Evolutionary conservation across 2,888 invertebrate species (phyloP), one percentile per base, ranked within the genome.

Genomic region (Agrypnus murinus): DNA sequence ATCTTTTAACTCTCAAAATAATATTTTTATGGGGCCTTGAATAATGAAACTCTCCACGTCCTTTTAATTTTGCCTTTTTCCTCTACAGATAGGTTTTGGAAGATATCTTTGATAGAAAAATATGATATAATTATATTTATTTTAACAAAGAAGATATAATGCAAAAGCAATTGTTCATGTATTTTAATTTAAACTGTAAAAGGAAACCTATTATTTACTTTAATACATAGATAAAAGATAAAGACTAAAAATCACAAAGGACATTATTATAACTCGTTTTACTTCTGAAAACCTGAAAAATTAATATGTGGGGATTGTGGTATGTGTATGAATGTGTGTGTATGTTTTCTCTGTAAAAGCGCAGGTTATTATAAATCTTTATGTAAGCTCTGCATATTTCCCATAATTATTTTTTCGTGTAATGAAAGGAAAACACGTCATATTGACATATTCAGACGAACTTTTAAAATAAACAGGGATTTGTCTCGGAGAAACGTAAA

Each of bases 401-500:
- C 53, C 60, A 46, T 72, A 72, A 72, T 72, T 72, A 68, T 72
- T 68, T 68, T 66, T 69, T 64, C 63, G 19, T 50, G 36, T 75
- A 77, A 77, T 77, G 77, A 75, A 77, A 77, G 75, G 73, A 77
- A 76, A 77, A 77, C 75, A 77, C 62, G 64, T 67, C 67, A 72
- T 75, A 77, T 77, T 75, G 77, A 73, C 73, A 72, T 65, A 74
- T 67, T 53, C 64, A 62, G 65, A 68, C 60, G 71, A 71, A 65
- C 64, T 66, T 72, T 70, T 62, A 69, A 69, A 72, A 75, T 68
- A 73, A 73, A 71, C 70, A 70, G 69, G 69, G 71, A 71, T 75
- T 74, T 75, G 74, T 75, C 75, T 75, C 73, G 58, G 66, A 69
- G 66, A 40, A 76, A 78, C 77, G 78, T 77, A 79, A 80, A 80